Percentiles rank a stretch among this genome's conserved stretches.
These are phyloP conservation scores for Taeniopygia guttata DNA, from an alignment of 2,797 vertebrate genomes.

Conservation along the genomic window DNA sequence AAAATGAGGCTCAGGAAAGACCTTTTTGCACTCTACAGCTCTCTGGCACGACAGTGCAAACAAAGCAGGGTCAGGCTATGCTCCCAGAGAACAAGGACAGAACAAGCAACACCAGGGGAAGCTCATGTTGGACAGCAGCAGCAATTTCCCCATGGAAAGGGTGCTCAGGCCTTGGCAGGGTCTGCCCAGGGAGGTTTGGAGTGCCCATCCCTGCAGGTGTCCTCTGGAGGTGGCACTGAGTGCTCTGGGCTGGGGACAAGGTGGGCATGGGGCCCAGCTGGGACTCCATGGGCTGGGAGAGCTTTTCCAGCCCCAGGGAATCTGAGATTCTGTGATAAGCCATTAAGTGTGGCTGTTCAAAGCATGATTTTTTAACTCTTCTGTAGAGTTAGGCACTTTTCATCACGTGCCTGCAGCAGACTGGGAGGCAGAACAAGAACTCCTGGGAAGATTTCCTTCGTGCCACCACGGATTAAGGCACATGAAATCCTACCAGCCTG, in stretches of 20 bases:
- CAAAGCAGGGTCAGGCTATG: accelerated
- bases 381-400: background rate
- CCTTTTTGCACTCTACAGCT: accelerated
- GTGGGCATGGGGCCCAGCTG: accelerated
- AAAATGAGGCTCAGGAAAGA: background rate
- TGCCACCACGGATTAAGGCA: background rate
- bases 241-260: background rate
- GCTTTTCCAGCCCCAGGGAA: accelerated
- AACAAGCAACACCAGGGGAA: background rate
- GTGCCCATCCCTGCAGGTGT: background rate
- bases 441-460: background rate
- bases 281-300: accelerated
- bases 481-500: background rate
- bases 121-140: accelerated
- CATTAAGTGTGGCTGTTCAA: background rate
- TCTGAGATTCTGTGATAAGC: background rate
- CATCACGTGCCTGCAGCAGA: accelerated
- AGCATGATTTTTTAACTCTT: background rate
- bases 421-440: background rate
- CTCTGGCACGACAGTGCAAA: background rate
- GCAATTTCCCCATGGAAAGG: accelerated
- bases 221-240: background rate
- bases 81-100: background rate
- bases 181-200: background rate
- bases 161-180: accelerated